phyloP scores from a whole-genome alignment of 2,797 vertebrate species.

The Loriculus beryllinus region DNA sequence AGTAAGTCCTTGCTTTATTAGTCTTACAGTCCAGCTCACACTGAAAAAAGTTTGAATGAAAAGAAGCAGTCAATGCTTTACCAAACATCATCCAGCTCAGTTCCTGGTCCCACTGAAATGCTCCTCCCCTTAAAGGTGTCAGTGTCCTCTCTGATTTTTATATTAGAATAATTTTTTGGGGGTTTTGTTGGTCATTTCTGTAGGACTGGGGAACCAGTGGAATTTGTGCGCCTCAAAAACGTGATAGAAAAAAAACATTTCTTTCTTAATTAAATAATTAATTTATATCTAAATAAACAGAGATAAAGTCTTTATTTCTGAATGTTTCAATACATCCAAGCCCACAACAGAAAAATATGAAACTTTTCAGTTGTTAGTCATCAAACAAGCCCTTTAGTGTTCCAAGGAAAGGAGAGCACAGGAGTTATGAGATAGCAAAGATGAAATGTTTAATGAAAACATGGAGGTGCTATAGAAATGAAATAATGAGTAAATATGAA shows the following conservation, averaged over 20 bases:
- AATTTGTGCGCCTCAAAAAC: neutral
- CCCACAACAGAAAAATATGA: neutral
- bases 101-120: neutral
- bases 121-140: neutral
- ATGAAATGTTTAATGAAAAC: neutral
- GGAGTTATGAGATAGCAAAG: neutral
- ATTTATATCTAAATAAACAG: neutral
- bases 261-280: neutral
- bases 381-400: neutral
- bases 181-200: neutral
- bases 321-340: neutral
- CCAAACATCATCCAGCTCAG: neutral
- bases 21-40: neutral
- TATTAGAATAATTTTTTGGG: neutral
- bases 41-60: neutral
- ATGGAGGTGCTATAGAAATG: neutral
- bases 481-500: constrained; percentile 1
- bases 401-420: neutral
- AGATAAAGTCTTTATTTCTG: neutral
- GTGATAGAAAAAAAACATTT: neutral
- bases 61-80: neutral
- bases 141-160: neutral
- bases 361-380: neutral
- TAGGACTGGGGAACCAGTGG: neutral
- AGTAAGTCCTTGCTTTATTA: neutral